Evolutionary conservation across 1,140 invertebrate genomes (phyloP).

Genomic region (Drosophila pseudoobscura): DNA sequence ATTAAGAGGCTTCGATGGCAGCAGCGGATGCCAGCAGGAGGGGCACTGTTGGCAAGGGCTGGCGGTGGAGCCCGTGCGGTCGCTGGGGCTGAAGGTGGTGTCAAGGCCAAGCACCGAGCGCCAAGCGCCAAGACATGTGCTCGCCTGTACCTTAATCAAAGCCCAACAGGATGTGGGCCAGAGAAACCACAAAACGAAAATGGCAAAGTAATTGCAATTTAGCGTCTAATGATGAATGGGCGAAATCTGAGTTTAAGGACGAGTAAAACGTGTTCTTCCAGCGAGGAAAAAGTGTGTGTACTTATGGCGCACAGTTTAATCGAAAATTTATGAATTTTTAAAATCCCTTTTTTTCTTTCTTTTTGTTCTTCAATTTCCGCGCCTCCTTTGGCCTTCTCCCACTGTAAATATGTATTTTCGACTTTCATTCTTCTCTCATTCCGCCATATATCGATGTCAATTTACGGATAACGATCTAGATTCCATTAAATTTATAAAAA

Average conservation of each 20-base stretch:
- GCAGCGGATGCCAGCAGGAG: constrained; percentile 28
- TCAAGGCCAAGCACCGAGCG: constrained; percentile 53
- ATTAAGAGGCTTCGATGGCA: constrained; percentile 72
- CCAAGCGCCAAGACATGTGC: constrained; percentile 35
- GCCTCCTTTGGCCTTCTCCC: constrained; percentile 1
- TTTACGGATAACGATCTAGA: constrained; percentile 43
- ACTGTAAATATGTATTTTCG: constrained; percentile 27
- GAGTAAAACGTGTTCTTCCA: not conserved
- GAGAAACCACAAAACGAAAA: constrained; percentile 28
- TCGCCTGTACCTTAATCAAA: constrained; percentile 52
- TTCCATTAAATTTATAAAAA: constrained; percentile 40
- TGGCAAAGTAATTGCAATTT: constrained; percentile 14
- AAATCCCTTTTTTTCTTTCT: no score
- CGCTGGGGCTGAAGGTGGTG: constrained; percentile 23
- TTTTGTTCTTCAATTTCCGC: no score
- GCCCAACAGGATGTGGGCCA: constrained; percentile 42
- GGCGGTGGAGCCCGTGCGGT: not conserved
- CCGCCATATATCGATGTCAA: constrained; percentile 48
- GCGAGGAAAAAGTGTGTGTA: no score
- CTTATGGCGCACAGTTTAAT: no score
- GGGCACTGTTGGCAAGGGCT: constrained; percentile 1
- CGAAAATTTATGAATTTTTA: no score
- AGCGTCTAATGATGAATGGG: constrained; percentile 29
- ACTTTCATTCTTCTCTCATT: not conserved
- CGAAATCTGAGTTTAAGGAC: constrained; percentile 17